Percentiles rank a stretch among this genome's conserved stretches.
Conservation (phyloP, 2,797 vertebrate species). For the Semotilus atromaculatus region DNA sequence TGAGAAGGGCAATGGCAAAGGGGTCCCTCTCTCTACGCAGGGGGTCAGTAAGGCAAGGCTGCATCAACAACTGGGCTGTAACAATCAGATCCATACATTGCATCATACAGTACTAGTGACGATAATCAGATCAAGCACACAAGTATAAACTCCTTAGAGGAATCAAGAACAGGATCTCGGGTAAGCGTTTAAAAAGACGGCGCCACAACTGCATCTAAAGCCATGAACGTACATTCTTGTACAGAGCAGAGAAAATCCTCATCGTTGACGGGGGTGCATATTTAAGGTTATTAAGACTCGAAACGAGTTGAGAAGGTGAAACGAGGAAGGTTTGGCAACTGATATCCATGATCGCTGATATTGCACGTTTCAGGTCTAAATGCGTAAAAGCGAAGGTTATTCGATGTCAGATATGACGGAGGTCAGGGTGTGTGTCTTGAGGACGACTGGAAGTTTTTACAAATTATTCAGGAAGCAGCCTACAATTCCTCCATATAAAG, state of each 20-base stretch:
- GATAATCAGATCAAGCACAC: slow-evolving; percentile 77
- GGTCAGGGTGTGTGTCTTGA: slow-evolving; percentile 68
- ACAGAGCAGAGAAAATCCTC: slow-evolving; percentile 75
- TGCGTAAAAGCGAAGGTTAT: slow-evolving; percentile 61
- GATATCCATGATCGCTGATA: slow-evolving; percentile 69
- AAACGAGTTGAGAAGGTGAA: slow-evolving; percentile 67
- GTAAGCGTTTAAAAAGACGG: slow-evolving; percentile 64
- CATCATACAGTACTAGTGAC: slow-evolving; percentile 74
- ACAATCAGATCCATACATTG: slow-evolving; percentile 76
- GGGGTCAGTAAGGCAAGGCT: slow-evolving; percentile 84
- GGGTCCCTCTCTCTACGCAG: slow-evolving; percentile 81
- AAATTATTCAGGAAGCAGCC: slow-evolving; percentile 74
- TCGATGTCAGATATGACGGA: slow-evolving; percentile 56
- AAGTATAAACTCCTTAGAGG: slow-evolving; percentile 73
- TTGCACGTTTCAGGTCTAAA: slow-evolving; percentile 68
- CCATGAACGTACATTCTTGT: slow-evolving; percentile 78
- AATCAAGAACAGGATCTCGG: slow-evolving; percentile 66
- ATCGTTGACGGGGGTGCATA: slow-evolving; percentile 77
- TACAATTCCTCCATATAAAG: slow-evolving; percentile 66
- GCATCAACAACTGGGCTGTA: slow-evolving; percentile 80
- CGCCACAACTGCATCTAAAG: slow-evolving; percentile 65
- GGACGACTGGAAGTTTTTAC: slow-evolving; percentile 69
- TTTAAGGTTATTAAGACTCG: slow-evolving; percentile 67
- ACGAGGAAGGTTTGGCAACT: slow-evolving; percentile 73
- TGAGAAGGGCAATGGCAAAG: slow-evolving; percentile 69